A percentile compares a stretch with the other conserved stretches of the same genome.
phyloP scores from a whole-genome alignment of 2,113 vertebrate genomes.

The Paralichthys olivaceus region DNA sequence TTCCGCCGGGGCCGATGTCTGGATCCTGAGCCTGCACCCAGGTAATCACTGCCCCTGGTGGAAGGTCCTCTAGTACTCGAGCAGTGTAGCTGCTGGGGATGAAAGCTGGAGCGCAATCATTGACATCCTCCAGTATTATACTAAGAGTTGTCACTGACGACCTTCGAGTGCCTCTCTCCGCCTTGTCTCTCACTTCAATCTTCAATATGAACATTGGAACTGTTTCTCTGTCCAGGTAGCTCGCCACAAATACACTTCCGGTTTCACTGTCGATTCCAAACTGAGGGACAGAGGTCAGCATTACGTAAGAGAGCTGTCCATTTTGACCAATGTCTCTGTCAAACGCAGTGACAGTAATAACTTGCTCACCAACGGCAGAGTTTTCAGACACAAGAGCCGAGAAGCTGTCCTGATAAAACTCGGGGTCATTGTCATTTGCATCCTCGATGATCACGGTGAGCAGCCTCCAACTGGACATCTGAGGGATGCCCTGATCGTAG shows the following conservation, averaged over 20 bases:
- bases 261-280: constrained; percentile 92
- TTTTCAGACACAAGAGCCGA: constrained; percentile 89
- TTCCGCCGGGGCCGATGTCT: constrained; percentile 91
- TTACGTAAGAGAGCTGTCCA: constrained; percentile 88
- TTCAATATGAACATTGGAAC: constrained; percentile 87
- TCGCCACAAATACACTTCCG: constrained; percentile 89
- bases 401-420: constrained; percentile 89
- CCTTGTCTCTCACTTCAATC: constrained; percentile 93
- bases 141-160: constrained; percentile 89
- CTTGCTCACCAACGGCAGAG: constrained; percentile 86
- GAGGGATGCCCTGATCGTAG: constrained; percentile 92
- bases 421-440: constrained; percentile 92
- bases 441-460: constrained; percentile 92
- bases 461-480: constrained; percentile 90
- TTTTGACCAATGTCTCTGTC: constrained; percentile 91
- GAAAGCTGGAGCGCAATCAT: constrained; percentile 94
- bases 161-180: constrained; percentile 87
- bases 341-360: constrained; percentile 90
- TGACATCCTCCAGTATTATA: constrained; percentile 91
- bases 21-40: constrained; percentile 94
- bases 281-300: constrained; percentile 88
- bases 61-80: constrained; percentile 92
- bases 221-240: constrained; percentile 91
- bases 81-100: constrained; percentile 90
- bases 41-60: constrained; percentile 90